Conservation (phyloP, 2,113 vertebrate genomes). For the Percina caprodes region DNA sequence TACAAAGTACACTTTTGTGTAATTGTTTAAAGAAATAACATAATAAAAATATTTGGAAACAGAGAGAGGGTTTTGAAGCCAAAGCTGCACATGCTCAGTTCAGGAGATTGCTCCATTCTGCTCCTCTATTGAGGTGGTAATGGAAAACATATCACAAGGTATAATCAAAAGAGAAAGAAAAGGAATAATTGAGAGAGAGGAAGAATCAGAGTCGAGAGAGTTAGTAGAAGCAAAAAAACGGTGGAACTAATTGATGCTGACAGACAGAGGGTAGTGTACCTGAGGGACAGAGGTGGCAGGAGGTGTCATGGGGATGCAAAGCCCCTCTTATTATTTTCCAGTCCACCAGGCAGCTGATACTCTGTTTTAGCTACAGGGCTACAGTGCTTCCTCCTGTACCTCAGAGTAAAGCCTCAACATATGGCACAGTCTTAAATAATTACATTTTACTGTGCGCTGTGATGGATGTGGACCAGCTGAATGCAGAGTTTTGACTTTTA, state of each 20-base stretch:
- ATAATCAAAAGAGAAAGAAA: conserved; percentile 59
- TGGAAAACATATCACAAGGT: conserved; percentile 65
- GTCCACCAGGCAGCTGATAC: conserved; percentile 56
- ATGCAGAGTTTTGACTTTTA: neutral
- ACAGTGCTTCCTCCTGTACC: conserved; percentile 37
- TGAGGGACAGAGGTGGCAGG: conserved; percentile 35
- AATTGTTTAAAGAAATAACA: too few species aligned
- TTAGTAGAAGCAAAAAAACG: neutral
- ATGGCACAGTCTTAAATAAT: conserved; percentile 35
- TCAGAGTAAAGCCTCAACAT: conserved; percentile 18
- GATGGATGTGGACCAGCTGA: neutral
- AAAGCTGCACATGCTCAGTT: conserved; percentile 15
- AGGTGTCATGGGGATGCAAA: conserved; percentile 46
- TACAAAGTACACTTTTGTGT: too few species aligned
- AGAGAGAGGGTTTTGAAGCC: neutral
- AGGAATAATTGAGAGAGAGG: conserved; percentile 24
- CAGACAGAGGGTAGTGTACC: conserved; percentile 10
- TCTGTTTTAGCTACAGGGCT: conserved; percentile 51
- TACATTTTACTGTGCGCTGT: neutral
- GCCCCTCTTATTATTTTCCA: conserved; percentile 68
- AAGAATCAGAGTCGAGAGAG: neutral
- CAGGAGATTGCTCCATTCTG: conserved; percentile 46
- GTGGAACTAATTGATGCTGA: conserved; percentile 13
- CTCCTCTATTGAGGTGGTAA: conserved; percentile 57
- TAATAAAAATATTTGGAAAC: too few species aligned